Evolutionary conservation across 2,888 invertebrate species (phyloP).

Genomic region (Trachelus troglodyta): DNA sequence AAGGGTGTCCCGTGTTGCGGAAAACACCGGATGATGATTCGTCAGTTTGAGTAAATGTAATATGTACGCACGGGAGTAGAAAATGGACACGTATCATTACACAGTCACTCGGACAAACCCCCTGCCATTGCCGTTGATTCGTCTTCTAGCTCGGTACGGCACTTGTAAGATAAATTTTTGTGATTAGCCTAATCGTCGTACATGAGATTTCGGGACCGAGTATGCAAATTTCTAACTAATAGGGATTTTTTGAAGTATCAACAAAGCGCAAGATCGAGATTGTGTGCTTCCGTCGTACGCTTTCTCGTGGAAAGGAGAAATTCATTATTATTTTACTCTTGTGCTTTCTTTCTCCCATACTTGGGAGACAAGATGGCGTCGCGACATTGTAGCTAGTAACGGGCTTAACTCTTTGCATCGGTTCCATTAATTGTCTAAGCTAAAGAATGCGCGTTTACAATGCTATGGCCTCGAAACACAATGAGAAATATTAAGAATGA

Average conservation of each 20-base stretch:
- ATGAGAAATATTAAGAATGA: constrained; percentile 25
- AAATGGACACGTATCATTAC: not conserved
- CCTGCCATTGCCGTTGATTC: not conserved
- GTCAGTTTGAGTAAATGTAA: not conserved
- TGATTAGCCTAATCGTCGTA: not conserved
- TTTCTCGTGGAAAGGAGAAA: not conserved
- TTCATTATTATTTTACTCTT: not conserved
- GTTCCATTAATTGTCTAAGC: constrained; percentile 41
- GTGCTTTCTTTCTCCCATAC: not conserved
- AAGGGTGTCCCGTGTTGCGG: not conserved
- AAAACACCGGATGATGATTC: not conserved
- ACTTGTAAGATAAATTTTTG: not conserved
- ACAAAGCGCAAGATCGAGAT: not conserved
- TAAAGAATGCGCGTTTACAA: constrained; percentile 31
- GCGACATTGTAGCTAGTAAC: not conserved
- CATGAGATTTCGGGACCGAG: not conserved
- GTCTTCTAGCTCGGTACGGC: not conserved
- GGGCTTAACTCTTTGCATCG: constrained; percentile 17
- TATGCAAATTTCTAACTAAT: not conserved
- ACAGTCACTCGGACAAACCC: not conserved
- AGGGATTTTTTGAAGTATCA: not conserved
- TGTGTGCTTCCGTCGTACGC: not conserved
- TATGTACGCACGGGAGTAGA: not conserved
- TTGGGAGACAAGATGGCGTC: not conserved
- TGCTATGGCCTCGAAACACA: not conserved